Evolutionary conservation across 2,888 invertebrate species (phyloP), one percentile per base, ranked within the genome.

Genomic region (Rotaria sp.): DNA sequence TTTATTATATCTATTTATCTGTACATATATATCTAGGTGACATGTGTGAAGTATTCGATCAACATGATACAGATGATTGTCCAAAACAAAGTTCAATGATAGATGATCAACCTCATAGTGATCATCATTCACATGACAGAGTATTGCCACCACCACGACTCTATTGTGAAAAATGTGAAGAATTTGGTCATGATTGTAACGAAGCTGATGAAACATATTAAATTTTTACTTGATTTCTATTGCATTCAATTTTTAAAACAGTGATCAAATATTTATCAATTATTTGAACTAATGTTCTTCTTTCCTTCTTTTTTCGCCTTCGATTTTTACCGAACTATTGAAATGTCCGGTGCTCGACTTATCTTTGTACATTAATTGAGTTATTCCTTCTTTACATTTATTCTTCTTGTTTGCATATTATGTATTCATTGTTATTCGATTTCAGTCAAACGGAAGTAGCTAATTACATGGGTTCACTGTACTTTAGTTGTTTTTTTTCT

Each of bases 11-110:
- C 3, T n/a, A 10, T 57, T 7, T 21, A 10, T n/a, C 3, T 57
- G 0, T 21, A 5, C 24, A 3, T 30, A 5, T 35, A 35, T 67
- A 7, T 67, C 15, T 35, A 67, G 67, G 67, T 67, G 80, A 80
- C 80, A 80, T 80, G 80, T 80, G 80, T 45, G 80, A 80, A 80
- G 35, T 80, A n/a, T 80, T 80, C 45, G 80, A 80, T 80, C 45
- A 80, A n/a, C 80, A 80, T 15, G 80, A 80, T 80, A 80, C 80
- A 1, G 80, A 80, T 80, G 80, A 80, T 45, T 80, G 80, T 45
- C 80, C 80, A 4, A 80, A 80, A 80, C 80, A 80, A 80, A 80
- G 45, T n/a, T 80, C 80, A 80, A 26, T 80, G 15, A 26, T 45
- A 15, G 80, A 80, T n/a, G 80, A 80, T 15, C 80, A 80, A 41